Evolutionary conservation across 2,888 invertebrate species (phyloP).

Genomic region (Polymixis lichenea): DNA sequence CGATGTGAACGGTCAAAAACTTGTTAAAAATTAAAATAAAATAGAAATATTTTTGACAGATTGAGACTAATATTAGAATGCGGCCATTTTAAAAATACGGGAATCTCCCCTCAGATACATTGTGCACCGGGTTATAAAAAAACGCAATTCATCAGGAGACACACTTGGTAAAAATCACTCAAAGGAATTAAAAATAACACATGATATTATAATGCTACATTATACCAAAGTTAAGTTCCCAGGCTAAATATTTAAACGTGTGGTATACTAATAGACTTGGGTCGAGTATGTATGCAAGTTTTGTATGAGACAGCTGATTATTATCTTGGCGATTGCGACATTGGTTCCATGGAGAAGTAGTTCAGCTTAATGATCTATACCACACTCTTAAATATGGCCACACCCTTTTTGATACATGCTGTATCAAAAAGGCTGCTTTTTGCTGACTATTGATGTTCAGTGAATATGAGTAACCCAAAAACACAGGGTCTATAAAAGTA

Average conservation of each 20-base stretch:
- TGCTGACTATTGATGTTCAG: background rate
- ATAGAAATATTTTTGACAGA: background rate
- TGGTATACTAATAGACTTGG: too few relatives aligned
- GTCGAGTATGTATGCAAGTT: too few relatives aligned
- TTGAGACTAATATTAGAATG: too few relatives aligned
- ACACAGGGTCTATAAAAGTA: background rate
- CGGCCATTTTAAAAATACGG: background rate
- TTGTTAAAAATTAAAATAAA: background rate
- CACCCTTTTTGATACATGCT: background rate
- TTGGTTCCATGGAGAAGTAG: background rate
- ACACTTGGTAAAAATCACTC: background rate
- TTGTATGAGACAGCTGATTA: too few relatives aligned
- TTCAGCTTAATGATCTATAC: background rate
- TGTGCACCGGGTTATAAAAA: background rate
- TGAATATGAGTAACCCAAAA: background rate
- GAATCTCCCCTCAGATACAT: background rate
- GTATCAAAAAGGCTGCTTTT: too few relatives aligned
- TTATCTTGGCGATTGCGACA: too few relatives aligned
- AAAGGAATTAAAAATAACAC: background rate
- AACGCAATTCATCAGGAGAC: background rate
- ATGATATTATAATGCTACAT: too few relatives aligned
- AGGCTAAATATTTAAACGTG: too few relatives aligned
- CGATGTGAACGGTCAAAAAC: background rate
- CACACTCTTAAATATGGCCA: background rate
- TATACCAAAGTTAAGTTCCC: too few relatives aligned